phyloP scores from a whole-genome alignment of 1,140 invertebrate genomes.

The Cryptotermes secundus region DNA sequence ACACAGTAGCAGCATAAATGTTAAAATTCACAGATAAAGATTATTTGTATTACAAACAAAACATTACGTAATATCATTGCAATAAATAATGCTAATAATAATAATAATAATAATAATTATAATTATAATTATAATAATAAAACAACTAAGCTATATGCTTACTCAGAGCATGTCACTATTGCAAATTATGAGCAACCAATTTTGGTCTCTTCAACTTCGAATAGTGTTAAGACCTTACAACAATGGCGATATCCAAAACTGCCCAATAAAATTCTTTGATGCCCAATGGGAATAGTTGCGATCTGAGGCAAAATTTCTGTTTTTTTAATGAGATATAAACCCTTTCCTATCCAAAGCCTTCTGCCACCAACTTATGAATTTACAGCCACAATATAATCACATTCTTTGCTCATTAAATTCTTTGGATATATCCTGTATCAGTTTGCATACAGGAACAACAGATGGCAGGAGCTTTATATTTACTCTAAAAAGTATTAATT shows the following conservation, averaged over 20 bases:
- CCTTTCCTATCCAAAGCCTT: too few species aligned
- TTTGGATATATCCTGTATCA: too few species aligned
- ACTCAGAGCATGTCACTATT: neutral
- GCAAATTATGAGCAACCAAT: constrained; percentile 1
- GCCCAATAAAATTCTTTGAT: neutral
- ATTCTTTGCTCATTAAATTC: too few species aligned
- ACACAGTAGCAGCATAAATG: neutral
- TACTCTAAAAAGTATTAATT: neutral
- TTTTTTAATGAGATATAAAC: too few species aligned
- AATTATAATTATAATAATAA: neutral
- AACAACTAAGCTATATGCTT: neutral
- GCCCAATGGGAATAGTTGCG: too few species aligned
- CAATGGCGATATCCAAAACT: neutral
- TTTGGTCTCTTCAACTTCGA: neutral
- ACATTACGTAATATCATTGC: neutral
- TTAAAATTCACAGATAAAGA: neutral
- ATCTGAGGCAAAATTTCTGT: too few species aligned
- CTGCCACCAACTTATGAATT: too few species aligned
- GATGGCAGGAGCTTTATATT: neutral
- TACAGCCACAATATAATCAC: too few species aligned
- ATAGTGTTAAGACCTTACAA: too few species aligned
- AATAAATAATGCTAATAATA: too few species aligned
- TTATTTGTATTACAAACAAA: neutral
- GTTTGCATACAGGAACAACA: too few species aligned
- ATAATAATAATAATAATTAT: neutral